Base-by-base conservation (phyloP, 2,113 vertebrate species). In the Oncorhynchus clarkii region DNA sequence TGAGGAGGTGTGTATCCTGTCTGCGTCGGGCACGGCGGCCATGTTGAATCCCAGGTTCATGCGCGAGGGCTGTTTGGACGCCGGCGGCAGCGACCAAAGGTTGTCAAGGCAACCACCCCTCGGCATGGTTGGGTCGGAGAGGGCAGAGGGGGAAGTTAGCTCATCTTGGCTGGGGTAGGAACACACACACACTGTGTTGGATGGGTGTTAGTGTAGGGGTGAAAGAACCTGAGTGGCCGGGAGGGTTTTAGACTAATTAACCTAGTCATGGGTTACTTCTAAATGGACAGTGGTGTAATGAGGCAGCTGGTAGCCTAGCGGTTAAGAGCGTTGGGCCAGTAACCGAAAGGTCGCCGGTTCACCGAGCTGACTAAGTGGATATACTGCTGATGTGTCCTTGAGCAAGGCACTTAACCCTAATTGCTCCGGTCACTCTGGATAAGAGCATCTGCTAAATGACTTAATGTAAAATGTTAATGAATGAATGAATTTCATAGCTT, bases 1-100 rank as follows among this genome's bases (percentile, higher is more conserved):
- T 79, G 98, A 99, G 90, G 98, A 99, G 89, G 97, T 99, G 89
- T 99, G 98, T 84, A 99, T 99, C 91, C 93, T 99, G 81, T 99
- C 98, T 0, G 98, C 98, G 0, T 97, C 97, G 1, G 98, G 98
- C 87, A 99, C 98, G 1, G 97, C 98, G 16, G 95, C 97, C 76
- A 95, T 99, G 81, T 92, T 99, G 86, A 99, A 97, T 91, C 96
- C 96, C 88, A 95, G 95, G 69, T 96, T 96, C 86, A 96, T 99
- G 81, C 98, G 98, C 62, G 97, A 99, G 80, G 96, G 96, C 88
- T 94, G 94, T 76, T 75, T 96, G 85, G 97, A 99, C 86, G 91
- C 95, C 73, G 95, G 92, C 91, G 94, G 93, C 93, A 90, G 93
- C 76, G 98, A 99, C 78, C 95, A 96, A 94, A 99, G 98, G 98